Base-by-base conservation (phyloP, 1,140 invertebrate species). In the Planococcus citri region DNA sequence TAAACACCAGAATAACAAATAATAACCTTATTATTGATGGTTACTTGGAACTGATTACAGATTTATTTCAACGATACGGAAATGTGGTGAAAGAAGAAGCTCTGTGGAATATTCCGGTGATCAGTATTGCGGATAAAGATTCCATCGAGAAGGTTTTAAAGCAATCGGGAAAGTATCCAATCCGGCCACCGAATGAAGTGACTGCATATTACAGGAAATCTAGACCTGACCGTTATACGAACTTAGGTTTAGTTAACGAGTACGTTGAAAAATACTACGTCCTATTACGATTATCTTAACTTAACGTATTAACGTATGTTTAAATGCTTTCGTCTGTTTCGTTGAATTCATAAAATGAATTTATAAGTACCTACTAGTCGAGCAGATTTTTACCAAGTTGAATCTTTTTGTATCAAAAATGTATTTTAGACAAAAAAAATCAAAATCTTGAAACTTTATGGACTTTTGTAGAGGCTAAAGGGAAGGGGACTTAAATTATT, bases 181-280 rank as follows among this genome's bases (percentile, higher is more conserved):
- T 89, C 71, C 81, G 94, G 27, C 90, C 92, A 25, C 88, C 89
- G 24, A 91, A 91, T 1, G 88, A 91, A 77, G 88, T 92, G 68
- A 86, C 91, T 41, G 85, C 87, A 9, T 81, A 86, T 74, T 94
- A 94, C 77, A 82, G 92, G 20, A 81, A 78, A 29, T 84, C 82
- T n/a, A 80, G 87, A 14, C 87, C 84, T 0, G 90, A 92, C 78
- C 82, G 87, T 76, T 93, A 92, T 77, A 85, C 88, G 21, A 89
- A 86, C 74, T 83, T 86, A 29, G 91, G 91, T 71, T 82, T 92
- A 37, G 86, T 88, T 14, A 91, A 92, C 77, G 89, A 91, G 86
- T 90, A 81, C 82, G 85, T 82, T 61, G n/a, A n/a, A 33, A 33
- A 33, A 6, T 3, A 33, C 29, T 6, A 33, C 29, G n/a, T 1